phyloP scores from a whole-genome alignment of 2,113 vertebrate genomes.

The Narcine bancroftii region DNA sequence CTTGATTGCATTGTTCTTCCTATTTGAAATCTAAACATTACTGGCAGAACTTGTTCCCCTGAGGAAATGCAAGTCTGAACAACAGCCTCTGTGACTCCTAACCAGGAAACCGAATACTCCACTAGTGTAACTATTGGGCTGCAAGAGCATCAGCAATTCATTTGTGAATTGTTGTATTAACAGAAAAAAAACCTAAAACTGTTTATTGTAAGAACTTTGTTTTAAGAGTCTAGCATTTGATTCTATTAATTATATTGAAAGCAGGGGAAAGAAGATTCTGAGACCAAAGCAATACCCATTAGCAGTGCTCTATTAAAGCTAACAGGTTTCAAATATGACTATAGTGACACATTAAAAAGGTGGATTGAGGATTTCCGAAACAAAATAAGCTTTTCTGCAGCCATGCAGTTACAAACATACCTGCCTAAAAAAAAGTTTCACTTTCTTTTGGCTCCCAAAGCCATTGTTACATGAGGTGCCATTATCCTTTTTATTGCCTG shows the following conservation, averaged over 20 bases:
- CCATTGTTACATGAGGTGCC: too few species aligned
- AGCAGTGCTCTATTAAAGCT: not conserved
- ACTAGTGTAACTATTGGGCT: not conserved
- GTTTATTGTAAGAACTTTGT: not conserved
- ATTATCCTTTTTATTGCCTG: too few species aligned
- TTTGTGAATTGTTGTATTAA: constrained; percentile 1
- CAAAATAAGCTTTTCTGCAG: not conserved
- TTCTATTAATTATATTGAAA: not conserved
- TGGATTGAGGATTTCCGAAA: not conserved
- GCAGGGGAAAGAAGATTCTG: not conserved
- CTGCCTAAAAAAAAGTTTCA: not conserved
- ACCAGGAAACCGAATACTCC: not conserved
- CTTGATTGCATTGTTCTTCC: not conserved
- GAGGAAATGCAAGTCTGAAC: constrained; percentile 20
- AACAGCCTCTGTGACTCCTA: constrained; percentile 24
- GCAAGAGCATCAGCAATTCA: constrained; percentile 5
- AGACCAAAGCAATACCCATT: not conserved
- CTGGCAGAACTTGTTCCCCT: not conserved
- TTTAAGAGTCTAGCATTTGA: not conserved
- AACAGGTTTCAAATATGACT: not conserved
- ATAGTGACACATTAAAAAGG: not conserved
- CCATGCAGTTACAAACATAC: not conserved
- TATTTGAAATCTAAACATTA: not conserved
- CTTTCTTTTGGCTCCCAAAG: too few species aligned
- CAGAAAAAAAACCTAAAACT: too few species aligned